Evolutionary conservation across 2,888 invertebrate genomes (phyloP).

Genomic region (Melanostoma mellinum): DNA sequence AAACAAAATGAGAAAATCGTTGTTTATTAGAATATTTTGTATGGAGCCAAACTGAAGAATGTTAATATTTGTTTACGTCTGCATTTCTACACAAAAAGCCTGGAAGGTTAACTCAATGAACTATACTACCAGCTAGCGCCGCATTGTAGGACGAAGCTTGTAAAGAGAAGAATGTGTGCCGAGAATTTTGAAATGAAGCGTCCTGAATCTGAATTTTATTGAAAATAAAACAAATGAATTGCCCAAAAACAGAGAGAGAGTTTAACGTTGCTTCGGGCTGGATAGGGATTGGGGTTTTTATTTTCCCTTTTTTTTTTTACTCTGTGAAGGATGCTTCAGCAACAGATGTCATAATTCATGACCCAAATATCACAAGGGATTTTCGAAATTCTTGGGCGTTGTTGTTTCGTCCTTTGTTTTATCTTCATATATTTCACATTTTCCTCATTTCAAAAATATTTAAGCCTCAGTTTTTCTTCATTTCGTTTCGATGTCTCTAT

Average conservation of each 20-base stretch:
- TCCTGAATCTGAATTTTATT: constrained; percentile 41
- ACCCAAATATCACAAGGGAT: constrained; percentile 66
- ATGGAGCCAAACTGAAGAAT: background rate
- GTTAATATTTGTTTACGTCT: background rate
- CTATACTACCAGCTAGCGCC: background rate
- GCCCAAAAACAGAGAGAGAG: constrained; percentile 16
- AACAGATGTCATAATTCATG: constrained; percentile 73
- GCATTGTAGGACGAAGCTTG: background rate
- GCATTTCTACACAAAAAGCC: background rate
- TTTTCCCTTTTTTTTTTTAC: background rate
- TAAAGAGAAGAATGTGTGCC: background rate
- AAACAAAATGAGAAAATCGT: background rate
- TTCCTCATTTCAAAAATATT: constrained; percentile 46
- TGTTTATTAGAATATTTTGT: constrained; percentile 21
- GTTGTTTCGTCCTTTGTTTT: background rate
- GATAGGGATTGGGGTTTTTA: background rate
- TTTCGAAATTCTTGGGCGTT: constrained; percentile 18
- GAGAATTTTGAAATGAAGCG: background rate
- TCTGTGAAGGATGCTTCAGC: constrained; percentile 40
- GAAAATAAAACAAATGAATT: constrained; percentile 49
- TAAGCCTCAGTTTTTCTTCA: constrained; percentile 7
- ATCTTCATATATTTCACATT: background rate
- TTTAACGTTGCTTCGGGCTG: too few relatives aligned
- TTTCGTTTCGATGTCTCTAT: background rate
- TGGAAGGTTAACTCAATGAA: constrained; percentile 2